A percentile compares a stretch with the other conserved stretches of the same genome.
phyloP scores from a whole-genome alignment of 2,888 invertebrate species.

The Lamproptera curius region DNA sequence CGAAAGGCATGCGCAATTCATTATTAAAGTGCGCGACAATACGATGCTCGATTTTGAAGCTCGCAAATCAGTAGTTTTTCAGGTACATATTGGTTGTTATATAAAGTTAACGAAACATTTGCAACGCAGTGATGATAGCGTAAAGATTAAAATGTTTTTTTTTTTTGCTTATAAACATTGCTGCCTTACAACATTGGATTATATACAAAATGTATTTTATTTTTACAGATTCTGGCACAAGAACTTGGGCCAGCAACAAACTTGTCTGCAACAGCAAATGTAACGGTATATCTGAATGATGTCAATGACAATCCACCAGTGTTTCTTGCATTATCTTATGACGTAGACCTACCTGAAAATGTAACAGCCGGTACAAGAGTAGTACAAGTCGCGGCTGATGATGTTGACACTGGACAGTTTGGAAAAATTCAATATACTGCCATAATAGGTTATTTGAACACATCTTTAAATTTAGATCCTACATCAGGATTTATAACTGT shows the following conservation, averaged over 20 bases:
- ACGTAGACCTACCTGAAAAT: slow-evolving; percentile 88
- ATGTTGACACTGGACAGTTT: slow-evolving; percentile 87
- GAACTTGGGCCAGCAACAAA: slow-evolving; percentile 88
- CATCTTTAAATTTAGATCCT: slow-evolving; percentile 87
- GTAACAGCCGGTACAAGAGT: slow-evolving; percentile 85
- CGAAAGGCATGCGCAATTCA: slow-evolving; percentile 87
- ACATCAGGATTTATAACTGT: slow-evolving; percentile 89
- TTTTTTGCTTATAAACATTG: too few relatives aligned
- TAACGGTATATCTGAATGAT: slow-evolving; percentile 89
- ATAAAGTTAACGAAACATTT: too few relatives aligned
- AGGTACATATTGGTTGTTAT: too few relatives aligned
- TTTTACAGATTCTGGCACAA: slow-evolving; percentile 85
- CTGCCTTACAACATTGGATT: too few relatives aligned
- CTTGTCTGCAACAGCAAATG: slow-evolving; percentile 84
- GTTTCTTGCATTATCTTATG: slow-evolving; percentile 85
- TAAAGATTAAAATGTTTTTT: too few relatives aligned
- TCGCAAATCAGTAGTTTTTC: slow-evolving; percentile 84
- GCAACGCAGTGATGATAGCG: too few relatives aligned
- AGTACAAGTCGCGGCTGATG: slow-evolving; percentile 87
- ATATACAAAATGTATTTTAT: slow-evolving; percentile 3
- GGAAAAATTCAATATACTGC: slow-evolving; percentile 88
- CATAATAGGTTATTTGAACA: slow-evolving; percentile 87
- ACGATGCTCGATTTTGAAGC: slow-evolving; percentile 91
- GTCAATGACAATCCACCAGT: slow-evolving; percentile 92
- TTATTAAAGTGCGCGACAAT: slow-evolving; percentile 90